Evolutionary conservation across 2,113 vertebrate species (phyloP).

Genomic region (Rostratula benghalensis): DNA sequence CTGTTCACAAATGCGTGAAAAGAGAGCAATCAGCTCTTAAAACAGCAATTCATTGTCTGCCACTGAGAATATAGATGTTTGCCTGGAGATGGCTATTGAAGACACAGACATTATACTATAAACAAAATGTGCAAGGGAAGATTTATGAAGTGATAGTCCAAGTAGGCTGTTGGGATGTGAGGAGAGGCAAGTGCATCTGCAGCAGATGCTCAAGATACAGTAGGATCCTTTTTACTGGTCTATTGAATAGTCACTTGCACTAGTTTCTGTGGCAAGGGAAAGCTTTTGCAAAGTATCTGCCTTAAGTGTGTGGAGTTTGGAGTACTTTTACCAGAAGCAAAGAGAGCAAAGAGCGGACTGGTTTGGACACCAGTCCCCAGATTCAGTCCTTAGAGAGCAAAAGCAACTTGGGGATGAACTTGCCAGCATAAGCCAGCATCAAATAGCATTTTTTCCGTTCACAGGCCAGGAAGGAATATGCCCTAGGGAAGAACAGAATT

Average conservation of each 20-base stretch:
- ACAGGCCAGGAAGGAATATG: neutral
- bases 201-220: neutral
- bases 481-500: neutral
- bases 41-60: neutral
- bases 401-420: neutral
- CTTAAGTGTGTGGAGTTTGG: accelerated
- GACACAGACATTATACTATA: neutral
- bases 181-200: neutral
- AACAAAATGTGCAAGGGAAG: neutral
- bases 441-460: neutral
- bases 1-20: neutral
- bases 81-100: neutral
- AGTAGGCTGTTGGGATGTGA: neutral
- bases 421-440: neutral
- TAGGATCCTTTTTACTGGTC: neutral
- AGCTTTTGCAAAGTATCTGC: neutral
- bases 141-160: neutral
- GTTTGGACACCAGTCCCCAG: neutral
- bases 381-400: neutral
- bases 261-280: neutral
- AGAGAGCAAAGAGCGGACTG: neutral
- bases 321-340: neutral
- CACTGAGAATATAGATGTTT: neutral
- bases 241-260: neutral
- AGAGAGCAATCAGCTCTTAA: neutral